Percentiles rank a stretch among this genome's conserved stretches.
phyloP scores from a whole-genome alignment of 2,888 invertebrate genomes.

The Dusona sp. region DNA sequence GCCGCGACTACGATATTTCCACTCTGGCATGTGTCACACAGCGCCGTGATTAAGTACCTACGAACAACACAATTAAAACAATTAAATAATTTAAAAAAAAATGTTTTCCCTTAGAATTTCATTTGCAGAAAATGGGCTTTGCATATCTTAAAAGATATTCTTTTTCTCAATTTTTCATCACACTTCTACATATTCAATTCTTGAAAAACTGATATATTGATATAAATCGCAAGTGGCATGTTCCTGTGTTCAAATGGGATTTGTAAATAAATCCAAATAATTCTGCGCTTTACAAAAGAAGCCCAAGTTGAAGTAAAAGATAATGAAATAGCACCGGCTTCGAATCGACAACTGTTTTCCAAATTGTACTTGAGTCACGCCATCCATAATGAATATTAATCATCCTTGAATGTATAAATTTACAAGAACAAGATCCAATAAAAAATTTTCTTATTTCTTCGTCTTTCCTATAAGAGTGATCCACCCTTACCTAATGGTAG shows the following conservation, averaged over 20 bases:
- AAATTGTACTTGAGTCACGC: too few species aligned
- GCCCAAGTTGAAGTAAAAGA: too few species aligned
- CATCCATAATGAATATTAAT: too few species aligned
- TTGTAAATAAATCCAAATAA: not conserved
- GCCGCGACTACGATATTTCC: constrained; percentile 95
- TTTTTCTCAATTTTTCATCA: not conserved
- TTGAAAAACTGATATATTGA: not conserved
- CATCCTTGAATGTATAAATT: too few species aligned
- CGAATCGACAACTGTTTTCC: too few species aligned
- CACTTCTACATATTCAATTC: not conserved
- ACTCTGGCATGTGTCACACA: constrained; percentile 92
- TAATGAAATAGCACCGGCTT: too few species aligned
- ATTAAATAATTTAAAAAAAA: not conserved
- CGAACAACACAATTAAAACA: constrained; percentile 19
- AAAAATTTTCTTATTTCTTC: not conserved
- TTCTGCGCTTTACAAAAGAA: too few species aligned
- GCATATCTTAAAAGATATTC: too few species aligned
- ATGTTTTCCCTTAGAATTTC: not conserved
- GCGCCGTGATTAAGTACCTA: constrained; percentile 94
- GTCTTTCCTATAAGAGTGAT: not conserved
- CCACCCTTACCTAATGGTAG: not conserved
- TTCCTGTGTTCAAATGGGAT: not conserved
- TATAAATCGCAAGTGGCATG: not conserved
- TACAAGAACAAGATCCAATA: too few species aligned
- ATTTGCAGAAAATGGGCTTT: not conserved